Conservation (phyloP, 1,140 invertebrate species). For the Drosophila lacteicornis region DNA sequence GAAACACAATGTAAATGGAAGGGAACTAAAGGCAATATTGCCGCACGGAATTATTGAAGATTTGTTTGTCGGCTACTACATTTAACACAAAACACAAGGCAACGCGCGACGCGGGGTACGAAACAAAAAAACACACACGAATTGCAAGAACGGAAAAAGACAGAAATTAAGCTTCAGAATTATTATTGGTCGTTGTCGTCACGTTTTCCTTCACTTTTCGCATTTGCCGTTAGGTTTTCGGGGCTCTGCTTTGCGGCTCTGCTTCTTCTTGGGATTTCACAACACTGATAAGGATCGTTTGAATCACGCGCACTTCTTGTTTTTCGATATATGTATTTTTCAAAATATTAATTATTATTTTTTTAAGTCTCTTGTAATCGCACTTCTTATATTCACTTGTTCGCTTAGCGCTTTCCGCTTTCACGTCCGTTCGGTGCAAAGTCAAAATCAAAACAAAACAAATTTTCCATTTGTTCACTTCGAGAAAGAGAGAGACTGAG, state of each 20-base stretch:
- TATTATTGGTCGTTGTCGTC: conserved; percentile 37
- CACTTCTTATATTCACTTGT: conserved; percentile 11
- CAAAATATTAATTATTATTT: background rate
- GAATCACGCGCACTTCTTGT: conserved; percentile 55
- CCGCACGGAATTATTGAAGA: conserved; percentile 22
- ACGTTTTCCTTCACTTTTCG: conserved; percentile 48
- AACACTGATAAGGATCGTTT: conserved; percentile 38
- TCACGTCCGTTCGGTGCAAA: conserved; percentile 38
- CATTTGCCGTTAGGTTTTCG: conserved; percentile 42
- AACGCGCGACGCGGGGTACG: conserved; percentile 1
- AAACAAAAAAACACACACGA: conserved; percentile 37
- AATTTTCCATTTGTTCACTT: background rate
- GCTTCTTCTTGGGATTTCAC: conserved; percentile 51
- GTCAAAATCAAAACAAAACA: no score
- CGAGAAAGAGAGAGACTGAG: no score
- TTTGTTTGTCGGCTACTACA: conserved; percentile 53
- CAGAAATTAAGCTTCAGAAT: conserved; percentile 38
- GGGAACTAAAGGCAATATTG: conserved; percentile 24
- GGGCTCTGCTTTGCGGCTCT: conserved; percentile 26
- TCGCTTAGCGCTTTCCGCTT: conserved; percentile 10
- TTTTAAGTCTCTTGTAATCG: conserved; percentile 11
- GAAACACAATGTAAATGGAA: conserved; percentile 31
- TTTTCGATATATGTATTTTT: conserved; percentile 27
- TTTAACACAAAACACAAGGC: conserved; percentile 69
- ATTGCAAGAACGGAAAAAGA: background rate